A percentile compares a stretch with the other conserved stretches of the same genome.
Conservation (phyloP, 2,113 vertebrate species). For the Blennius ocellaris region DNA sequence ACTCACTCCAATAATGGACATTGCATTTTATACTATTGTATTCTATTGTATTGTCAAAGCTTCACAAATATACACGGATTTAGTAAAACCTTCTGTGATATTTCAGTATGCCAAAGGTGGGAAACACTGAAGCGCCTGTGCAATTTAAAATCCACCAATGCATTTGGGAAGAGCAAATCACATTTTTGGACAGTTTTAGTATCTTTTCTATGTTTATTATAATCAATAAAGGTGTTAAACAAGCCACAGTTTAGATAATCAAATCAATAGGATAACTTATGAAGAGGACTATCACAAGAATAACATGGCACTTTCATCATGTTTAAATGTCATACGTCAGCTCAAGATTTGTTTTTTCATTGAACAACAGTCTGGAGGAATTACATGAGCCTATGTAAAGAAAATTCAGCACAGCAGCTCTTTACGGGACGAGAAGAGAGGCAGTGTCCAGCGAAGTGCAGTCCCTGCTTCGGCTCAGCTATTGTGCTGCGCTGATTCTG, state of each 20-base stretch:
- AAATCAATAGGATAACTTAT: background rate
- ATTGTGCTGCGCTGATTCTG: slow-evolving; percentile 26
- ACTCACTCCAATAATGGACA: no score
- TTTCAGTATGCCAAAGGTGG: no score
- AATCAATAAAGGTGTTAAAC: background rate
- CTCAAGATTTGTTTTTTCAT: background rate
- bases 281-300: no score
- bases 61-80: no score
- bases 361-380: slow-evolving; percentile 13
- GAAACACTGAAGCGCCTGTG: no score
- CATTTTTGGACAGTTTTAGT: background rate
- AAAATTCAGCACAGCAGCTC: slow-evolving; percentile 39
- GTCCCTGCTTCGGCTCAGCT: background rate
- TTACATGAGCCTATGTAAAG: slow-evolving; percentile 1
- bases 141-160: no score
- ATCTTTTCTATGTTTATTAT: background rate
- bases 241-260: background rate
- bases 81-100: no score
- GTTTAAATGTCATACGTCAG: background rate
- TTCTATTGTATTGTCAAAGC: no score
- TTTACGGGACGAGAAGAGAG: slow-evolving; percentile 22
- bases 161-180: no score
- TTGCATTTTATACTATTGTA: no score
- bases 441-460: slow-evolving; percentile 36
- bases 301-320: slow-evolving; percentile 17